Evolutionary conservation across 2,113 vertebrate species (phyloP).

Genomic region (Monarcha castaneiventris): DNA sequence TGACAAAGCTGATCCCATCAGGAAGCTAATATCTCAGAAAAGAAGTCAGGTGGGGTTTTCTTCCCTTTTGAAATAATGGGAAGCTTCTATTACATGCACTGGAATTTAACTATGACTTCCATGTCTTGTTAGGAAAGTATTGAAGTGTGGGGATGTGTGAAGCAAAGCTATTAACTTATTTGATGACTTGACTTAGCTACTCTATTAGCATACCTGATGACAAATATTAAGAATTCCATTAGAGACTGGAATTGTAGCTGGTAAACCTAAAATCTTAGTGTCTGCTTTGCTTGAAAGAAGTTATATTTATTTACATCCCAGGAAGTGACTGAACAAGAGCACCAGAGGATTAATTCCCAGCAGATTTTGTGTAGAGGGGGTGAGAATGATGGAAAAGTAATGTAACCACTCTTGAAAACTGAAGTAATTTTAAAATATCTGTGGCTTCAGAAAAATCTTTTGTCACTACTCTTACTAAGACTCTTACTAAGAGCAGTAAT

Average conservation of each 20-base stretch:
- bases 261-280: background rate
- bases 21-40: background rate
- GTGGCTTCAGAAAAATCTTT: background rate
- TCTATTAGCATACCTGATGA: background rate
- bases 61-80: background rate
- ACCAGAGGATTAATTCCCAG: background rate
- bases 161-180: background rate
- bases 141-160: background rate
- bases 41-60: background rate
- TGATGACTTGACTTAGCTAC: background rate
- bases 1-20: background rate
- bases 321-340: background rate
- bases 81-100: background rate
- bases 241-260: background rate
- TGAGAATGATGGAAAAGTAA: background rate
- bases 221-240: background rate
- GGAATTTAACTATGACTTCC: background rate
- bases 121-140: background rate
- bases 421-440: background rate
- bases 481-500: background rate
- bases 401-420: background rate
- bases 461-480: background rate
- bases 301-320: too few relatives aligned
- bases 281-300: background rate
- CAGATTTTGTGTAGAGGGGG: background rate